Conservation (phyloP, 2,888 invertebrate genomes). For the Gortyna flavago region DNA sequence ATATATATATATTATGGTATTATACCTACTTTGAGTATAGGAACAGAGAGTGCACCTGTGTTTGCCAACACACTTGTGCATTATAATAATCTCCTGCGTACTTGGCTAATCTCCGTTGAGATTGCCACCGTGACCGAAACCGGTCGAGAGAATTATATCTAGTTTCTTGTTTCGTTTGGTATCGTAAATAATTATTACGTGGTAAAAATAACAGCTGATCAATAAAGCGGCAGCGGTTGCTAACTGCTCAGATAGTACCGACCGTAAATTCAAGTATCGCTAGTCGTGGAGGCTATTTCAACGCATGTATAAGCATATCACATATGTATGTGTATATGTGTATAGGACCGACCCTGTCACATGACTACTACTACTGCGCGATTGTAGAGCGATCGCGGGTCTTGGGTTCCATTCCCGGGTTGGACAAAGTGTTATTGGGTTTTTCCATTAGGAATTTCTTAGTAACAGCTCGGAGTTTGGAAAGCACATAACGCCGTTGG, state of each 20-base stretch:
- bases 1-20: too few species aligned
- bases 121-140: not conserved
- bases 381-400: too few species aligned
- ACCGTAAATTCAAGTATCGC: not conserved
- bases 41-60: not conserved
- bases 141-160: not conserved
- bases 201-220: not conserved
- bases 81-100: not conserved
- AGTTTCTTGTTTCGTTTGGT: not conserved
- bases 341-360: not conserved
- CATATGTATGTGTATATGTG: not conserved
- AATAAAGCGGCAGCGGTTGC: not conserved
- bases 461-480: too few species aligned
- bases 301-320: not conserved
- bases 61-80: not conserved
- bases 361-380: too few species aligned
- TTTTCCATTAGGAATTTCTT: too few species aligned
- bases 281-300: not conserved
- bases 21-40: not conserved
- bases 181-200: not conserved
- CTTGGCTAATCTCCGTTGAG: not conserved
- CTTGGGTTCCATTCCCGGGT: not conserved
- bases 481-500: too few species aligned
- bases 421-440: not conserved
- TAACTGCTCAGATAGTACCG: not conserved